Evolutionary conservation across 2,113 vertebrate genomes (phyloP), one percentile per base, ranked within the genome.

Genomic region (Lonchura striata): DNA sequence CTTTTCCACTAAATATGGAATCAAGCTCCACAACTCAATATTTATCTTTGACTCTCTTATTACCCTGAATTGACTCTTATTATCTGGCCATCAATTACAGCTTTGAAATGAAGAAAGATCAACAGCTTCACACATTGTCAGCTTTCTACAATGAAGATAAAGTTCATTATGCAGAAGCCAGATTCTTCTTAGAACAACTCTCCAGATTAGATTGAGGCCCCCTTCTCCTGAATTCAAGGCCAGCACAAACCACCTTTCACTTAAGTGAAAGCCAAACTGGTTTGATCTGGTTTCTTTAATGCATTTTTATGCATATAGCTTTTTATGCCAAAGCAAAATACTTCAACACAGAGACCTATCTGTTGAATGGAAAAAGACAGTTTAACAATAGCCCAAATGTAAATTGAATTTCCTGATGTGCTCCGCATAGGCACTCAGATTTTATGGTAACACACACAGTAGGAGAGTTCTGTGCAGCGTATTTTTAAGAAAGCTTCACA

Each of bases 281-380:
- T 88, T 92, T 83, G 64, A 69, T 90, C 68, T 86, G 76, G 68
- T 92, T 92, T 90, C 79, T 80, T 80, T 80, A 93, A 68, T 49
- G 27, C 54, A 86, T 39, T 82, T 90, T 54, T 15, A 66, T 46
- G 39, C 88, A 81, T 37, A 74, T 4, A 90, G 41, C 68, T 88
- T 94, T 82, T 83, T 90, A 93, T 39, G 76, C 18, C 86, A 93
- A 69, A 83, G 86, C 35, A 82, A 94, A 93, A 90, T 59, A 83
- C 33, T 50, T 92, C 86, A 94, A 59, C 59, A 63, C 4, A 1
- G 54, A 72, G 33, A 80, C 9, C 56, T 42, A 69, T 27, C 63
- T 78, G 53, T 30, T 54, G 74, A 91, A 82, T 23, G 60, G 46
- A 66, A 75, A 57, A 52, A 1, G 35, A 57, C 42, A 72, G 70